Evolutionary conservation across 2,888 invertebrate genomes (phyloP).

Genomic region (Frankliniella intonsa): DNA sequence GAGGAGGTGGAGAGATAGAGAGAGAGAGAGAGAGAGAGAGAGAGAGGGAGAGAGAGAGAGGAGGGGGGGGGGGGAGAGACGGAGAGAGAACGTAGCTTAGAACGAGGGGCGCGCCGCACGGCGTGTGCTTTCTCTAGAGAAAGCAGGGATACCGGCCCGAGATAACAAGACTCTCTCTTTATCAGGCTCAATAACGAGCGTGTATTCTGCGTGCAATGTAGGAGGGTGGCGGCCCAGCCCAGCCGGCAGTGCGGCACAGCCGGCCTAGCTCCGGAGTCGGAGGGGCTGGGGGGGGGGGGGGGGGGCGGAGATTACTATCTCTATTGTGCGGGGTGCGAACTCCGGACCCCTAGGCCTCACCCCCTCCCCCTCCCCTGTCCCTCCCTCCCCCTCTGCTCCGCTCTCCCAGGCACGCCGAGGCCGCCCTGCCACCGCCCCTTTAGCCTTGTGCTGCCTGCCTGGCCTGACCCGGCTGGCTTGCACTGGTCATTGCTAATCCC

Average conservation of each 20-base stretch:
- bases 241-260: not conserved
- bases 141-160: not conserved
- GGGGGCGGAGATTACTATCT: not conserved
- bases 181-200: not conserved
- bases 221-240: not conserved
- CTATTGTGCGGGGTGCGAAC: slow-evolving; percentile 20
- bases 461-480: not conserved
- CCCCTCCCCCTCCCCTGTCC: not conserved
- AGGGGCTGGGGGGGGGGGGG: not conserved
- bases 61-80: not conserved
- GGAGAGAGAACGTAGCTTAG: too few relatives aligned
- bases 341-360: not conserved
- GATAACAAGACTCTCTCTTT: not conserved
- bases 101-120: too few relatives aligned
- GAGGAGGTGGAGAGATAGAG: slow-evolving; percentile 11
- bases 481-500: not conserved
- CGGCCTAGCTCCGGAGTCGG: not conserved
- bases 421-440: not conserved
- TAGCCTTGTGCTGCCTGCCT: not conserved
- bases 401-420: not conserved
- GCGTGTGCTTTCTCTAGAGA: too few relatives aligned
- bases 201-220: not conserved
- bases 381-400: not conserved
- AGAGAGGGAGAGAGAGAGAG: slow-evolving; percentile 31
- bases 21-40: slow-evolving; percentile 28